These are phyloP conservation scores for Seriola aureovittata DNA, from an alignment of 2,113 vertebrate genomes.

Conservation along the genomic window DNA sequence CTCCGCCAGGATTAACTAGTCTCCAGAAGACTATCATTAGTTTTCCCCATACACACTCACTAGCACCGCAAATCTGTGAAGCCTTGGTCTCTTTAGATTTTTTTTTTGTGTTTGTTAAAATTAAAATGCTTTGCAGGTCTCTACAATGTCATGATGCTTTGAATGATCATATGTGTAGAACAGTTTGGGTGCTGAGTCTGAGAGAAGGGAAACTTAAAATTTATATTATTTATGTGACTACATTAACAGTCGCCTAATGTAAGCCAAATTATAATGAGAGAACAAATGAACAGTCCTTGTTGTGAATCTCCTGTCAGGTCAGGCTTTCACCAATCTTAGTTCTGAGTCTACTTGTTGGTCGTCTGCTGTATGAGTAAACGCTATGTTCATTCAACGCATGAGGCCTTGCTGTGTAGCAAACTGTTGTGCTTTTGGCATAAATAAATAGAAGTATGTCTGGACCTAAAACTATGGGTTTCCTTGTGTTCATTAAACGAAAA, in stretches of 20 bases:
- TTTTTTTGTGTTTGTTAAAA: slow-evolving; percentile 15
- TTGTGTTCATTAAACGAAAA: not conserved
- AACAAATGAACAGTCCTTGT: slow-evolving; percentile 32
- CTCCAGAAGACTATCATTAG: slow-evolving; percentile 58
- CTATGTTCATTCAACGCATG: slow-evolving; percentile 69
- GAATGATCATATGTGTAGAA: slow-evolving; percentile 5
- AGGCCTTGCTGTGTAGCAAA: slow-evolving; percentile 73
- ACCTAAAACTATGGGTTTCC: slow-evolving; percentile 27
- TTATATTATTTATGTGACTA: slow-evolving; percentile 43
- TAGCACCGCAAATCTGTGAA: slow-evolving; percentile 51
- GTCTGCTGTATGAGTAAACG: slow-evolving; percentile 41
- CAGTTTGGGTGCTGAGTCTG: slow-evolving; percentile 13
- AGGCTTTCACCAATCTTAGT: slow-evolving; percentile 17
- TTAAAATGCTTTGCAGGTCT: slow-evolving; percentile 12
- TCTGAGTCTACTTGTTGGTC: slow-evolving; percentile 18
- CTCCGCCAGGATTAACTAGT: slow-evolving; percentile 53
- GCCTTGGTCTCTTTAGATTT: slow-evolving; percentile 21
- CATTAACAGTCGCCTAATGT: slow-evolving; percentile 49
- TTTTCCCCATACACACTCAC: slow-evolving; percentile 26
- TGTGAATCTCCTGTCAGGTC: slow-evolving; percentile 11
- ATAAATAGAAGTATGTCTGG: slow-evolving; percentile 70
- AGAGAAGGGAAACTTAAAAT: slow-evolving; percentile 14
- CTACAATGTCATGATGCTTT: slow-evolving; percentile 17
- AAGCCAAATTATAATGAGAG: slow-evolving; percentile 40
- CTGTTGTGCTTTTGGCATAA: slow-evolving; percentile 80